Evolutionary conservation across 1,140 invertebrate species (phyloP).

Genomic region (Penaeus indicus): DNA sequence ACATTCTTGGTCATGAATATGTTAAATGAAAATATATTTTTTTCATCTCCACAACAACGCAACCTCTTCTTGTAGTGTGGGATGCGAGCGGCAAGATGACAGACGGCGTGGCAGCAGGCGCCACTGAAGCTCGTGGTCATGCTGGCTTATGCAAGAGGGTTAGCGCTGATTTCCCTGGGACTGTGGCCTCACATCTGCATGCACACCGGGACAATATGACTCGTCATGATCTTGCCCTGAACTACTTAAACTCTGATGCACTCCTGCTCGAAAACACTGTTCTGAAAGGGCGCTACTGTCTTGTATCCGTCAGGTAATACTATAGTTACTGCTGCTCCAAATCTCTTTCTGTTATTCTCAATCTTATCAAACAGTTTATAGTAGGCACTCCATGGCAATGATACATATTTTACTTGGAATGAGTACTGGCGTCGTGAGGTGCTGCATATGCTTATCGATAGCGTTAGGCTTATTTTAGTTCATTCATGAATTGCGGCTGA

Average conservation of each 20-base stretch:
- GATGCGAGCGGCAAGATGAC: slow-evolving; percentile 40
- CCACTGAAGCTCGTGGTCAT: slow-evolving; percentile 33
- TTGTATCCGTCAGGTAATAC: slow-evolving; percentile 35
- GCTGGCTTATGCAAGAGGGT: slow-evolving; percentile 32
- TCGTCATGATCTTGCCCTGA: slow-evolving; percentile 17
- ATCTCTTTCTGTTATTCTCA: too few species aligned
- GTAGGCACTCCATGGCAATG: too few species aligned
- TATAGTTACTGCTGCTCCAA: too few species aligned
- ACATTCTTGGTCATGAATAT: too few species aligned
- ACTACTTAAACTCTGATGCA: background rate
- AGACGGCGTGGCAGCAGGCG: slow-evolving; percentile 33
- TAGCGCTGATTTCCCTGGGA: slow-evolving; percentile 11
- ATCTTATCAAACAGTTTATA: too few species aligned
- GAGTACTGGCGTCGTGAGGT: too few species aligned
- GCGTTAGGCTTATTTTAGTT: too few species aligned
- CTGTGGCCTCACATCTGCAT: slow-evolving; percentile 39
- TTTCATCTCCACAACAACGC: background rate
- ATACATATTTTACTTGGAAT: too few species aligned
- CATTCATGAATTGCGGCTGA: too few species aligned
- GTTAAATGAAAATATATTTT: too few species aligned
- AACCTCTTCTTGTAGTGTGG: slow-evolving; percentile 34
- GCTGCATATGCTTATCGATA: too few species aligned
- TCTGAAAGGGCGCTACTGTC: slow-evolving; percentile 36
- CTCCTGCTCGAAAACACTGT: slow-evolving; percentile 27
- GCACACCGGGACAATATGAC: background rate